Percentiles rank a stretch among this genome's conserved stretches.
phyloP scores from a whole-genome alignment of 2,888 invertebrate species.

The Nemoura dubitans region DNA sequence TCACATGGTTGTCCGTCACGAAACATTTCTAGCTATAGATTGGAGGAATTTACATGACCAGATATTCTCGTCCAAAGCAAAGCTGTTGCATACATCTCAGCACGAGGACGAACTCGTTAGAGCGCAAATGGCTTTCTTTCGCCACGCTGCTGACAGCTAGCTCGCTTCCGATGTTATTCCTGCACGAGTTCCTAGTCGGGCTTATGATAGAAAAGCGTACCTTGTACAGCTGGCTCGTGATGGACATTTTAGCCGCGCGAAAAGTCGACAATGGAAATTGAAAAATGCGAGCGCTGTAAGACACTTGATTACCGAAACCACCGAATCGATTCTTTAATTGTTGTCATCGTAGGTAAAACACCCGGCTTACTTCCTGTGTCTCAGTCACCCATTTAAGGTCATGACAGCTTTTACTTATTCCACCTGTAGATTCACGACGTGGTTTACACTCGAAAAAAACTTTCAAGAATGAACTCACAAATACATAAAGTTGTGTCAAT shows the following conservation, averaged over 20 bases:
- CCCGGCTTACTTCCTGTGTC: conserved; percentile 18
- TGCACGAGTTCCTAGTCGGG: not conserved
- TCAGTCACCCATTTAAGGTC: conserved; percentile 33
- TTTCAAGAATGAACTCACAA: conserved; percentile 24
- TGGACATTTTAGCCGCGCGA: no score
- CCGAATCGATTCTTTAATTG: not conserved
- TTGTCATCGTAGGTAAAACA: not conserved
- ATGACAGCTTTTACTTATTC: conserved; percentile 38
- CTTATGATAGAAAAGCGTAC: not conserved
- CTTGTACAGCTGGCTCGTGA: not conserved
- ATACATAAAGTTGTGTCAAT: not conserved
- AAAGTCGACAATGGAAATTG: no score
- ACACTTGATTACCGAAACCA: no score
- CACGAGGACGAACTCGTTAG: not conserved
- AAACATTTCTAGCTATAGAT: not conserved
- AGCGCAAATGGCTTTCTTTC: not conserved
- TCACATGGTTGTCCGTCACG: not conserved
- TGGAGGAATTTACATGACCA: not conserved
- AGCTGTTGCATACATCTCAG: no score
- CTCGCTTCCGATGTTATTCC: not conserved
- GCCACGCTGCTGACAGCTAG: not conserved
- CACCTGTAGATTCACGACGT: conserved; percentile 37
- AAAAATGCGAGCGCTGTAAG: no score
- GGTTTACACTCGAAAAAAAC: not conserved
- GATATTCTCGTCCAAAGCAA: not conserved